Evolutionary conservation across 2,797 vertebrate species (phyloP).

Genomic region (Sphenopsis melanotis): DNA sequence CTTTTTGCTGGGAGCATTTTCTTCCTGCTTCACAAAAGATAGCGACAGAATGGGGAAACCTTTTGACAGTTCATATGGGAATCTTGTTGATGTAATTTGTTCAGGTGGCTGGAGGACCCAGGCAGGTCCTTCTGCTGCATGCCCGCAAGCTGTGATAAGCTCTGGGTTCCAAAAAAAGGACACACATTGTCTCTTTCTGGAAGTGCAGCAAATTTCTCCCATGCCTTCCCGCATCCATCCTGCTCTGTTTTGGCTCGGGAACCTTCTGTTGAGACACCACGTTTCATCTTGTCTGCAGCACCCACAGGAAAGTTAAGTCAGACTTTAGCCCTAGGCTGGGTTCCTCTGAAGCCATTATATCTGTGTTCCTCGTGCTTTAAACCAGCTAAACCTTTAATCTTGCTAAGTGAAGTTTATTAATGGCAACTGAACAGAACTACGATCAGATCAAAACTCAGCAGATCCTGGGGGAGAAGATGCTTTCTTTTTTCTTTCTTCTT

Average conservation of each 20-base stretch:
- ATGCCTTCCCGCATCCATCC: constrained; percentile 29
- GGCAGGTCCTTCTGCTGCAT: not conserved
- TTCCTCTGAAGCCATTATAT: constrained; percentile 35
- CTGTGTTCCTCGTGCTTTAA: constrained; percentile 8
- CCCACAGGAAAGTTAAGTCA: constrained; percentile 41
- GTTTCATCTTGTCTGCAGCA: constrained; percentile 47
- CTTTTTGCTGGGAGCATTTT: constrained; percentile 6
- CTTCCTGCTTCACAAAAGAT: not conserved
- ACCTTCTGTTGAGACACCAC: not conserved
- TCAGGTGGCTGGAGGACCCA: not conserved
- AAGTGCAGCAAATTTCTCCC: constrained; percentile 22
- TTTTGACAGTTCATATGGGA: not conserved
- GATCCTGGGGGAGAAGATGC: not conserved
- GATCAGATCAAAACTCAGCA: not conserved
- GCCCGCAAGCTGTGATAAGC: not conserved
- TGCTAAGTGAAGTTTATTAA: constrained; percentile 35
- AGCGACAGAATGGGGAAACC: not conserved
- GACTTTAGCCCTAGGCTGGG: constrained; percentile 37
- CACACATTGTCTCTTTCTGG: not conserved
- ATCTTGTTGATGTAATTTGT: not conserved
- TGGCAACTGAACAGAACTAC: not conserved
- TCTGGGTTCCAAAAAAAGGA: not conserved
- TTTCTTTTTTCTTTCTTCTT: not conserved
- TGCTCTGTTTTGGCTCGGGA: constrained; percentile 12
- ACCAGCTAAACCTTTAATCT: constrained; percentile 36